Evolutionary conservation across 2,797 vertebrate species (phyloP), one percentile per base, ranked within the genome.

Genomic region (Chloroceryle amazona): DNA sequence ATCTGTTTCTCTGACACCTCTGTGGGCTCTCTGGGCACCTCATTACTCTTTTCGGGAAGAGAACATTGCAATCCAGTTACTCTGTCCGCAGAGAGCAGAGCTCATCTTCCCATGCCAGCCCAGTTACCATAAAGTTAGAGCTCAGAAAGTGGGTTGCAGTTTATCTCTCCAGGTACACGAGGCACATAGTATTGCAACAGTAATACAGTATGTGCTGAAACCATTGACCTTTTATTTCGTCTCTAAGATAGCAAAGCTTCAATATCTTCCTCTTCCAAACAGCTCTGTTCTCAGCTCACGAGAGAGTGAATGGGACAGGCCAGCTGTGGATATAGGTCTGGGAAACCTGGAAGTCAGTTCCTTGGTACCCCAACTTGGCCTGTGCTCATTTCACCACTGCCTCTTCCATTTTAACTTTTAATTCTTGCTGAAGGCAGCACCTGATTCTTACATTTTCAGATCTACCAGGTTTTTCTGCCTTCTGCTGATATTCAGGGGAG

Each of bases 1-100:
- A 51, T 92, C 90, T 35, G 31, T 93, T 94, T 92, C 81, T 67
- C 81, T 91, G 92, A 85, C 91, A 90, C 52, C 67, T 89, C 52
- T 1, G 41, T 70, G 67, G 58, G 90, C 86, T 86, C 92, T 89
- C 84, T 44, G 89, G 81, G 91, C 72, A 80, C 81, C 79, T 96
- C 92, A 76, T 94, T 95, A 76, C 74, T 86, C 74, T 78, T 89
- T 92, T 86, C 1, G 15, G 71, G 81, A 89, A 78, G 78, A 68
- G 75, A 96, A 74, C 68, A 6, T 54, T 74, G 91, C 86, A 74
- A 16, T 92, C 57, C 68, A 0, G 14, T 75, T 82, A 17, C 44
- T 90, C 49, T 0, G 4, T 58, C 88, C 3, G 0, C 86, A 49
- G 86, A 80, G 89, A 84, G 42, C 42, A 1, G 80, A 84, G 83